Conservation (phyloP, 2,888 invertebrate species). For the Lasioglossum calceatum region DNA sequence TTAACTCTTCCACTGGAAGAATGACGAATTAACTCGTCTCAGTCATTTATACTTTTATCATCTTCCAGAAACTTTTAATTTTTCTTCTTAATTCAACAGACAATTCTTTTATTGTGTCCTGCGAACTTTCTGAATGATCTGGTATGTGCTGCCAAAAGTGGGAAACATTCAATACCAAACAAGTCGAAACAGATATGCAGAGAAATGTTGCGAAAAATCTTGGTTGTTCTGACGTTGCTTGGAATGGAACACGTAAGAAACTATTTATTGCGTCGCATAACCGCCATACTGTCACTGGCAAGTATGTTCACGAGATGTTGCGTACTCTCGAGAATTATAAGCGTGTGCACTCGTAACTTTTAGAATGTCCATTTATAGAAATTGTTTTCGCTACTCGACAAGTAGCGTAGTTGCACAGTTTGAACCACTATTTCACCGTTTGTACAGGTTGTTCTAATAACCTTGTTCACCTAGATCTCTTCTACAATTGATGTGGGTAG, state of each 20-base stretch:
- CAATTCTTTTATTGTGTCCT: neutral
- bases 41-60: neutral
- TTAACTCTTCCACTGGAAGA: neutral
- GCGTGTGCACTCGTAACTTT: slow-evolving; percentile 30
- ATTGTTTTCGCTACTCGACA: neutral
- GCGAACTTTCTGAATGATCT: no score
- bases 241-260: neutral
- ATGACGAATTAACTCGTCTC: neutral
- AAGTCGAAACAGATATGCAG: neutral
- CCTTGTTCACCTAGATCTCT: neutral
- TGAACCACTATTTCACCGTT: neutral
- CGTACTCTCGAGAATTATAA: slow-evolving; percentile 17
- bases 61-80: neutral
- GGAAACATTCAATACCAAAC: neutral
- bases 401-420: neutral
- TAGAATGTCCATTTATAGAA: slow-evolving; percentile 37
- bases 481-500: no score
- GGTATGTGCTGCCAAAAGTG: neutral
- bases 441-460: neutral
- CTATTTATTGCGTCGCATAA: slow-evolving; percentile 32
- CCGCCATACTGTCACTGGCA: slow-evolving; percentile 12
- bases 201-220: neutral
- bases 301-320: slow-evolving; percentile 22
- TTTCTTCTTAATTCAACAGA: neutral
- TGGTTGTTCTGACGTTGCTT: neutral